phyloP scores from a whole-genome alignment of 2,888 invertebrate genomes.

The Augochlorella aurata region DNA sequence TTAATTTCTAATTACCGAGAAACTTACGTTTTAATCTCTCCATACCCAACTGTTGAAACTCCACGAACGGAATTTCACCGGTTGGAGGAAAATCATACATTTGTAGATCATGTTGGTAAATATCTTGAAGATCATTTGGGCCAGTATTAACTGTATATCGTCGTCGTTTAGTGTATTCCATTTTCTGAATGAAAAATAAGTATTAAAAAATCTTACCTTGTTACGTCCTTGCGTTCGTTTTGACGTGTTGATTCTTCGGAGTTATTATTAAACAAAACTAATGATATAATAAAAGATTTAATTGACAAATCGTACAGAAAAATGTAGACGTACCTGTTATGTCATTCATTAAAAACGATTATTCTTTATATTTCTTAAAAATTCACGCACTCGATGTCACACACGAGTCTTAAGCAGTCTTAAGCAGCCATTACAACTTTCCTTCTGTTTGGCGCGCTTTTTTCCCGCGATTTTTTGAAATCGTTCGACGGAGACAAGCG shows the following conservation, averaged over 20 bases:
- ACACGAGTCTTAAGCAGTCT: background rate
- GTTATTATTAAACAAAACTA: background rate
- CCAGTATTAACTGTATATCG: constrained; percentile 44
- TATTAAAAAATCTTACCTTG: background rate
- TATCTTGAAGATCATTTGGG: constrained; percentile 80
- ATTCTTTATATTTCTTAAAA: background rate
- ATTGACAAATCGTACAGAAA: background rate
- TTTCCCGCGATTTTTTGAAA: constrained; percentile 37
- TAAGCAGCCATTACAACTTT: constrained; percentile 25
- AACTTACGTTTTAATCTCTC: constrained; percentile 83
- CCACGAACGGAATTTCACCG: constrained; percentile 88
- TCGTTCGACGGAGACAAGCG: background rate
- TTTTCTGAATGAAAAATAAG: constrained; percentile 21
- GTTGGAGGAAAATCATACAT: constrained; percentile 91
- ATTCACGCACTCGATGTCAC: background rate
- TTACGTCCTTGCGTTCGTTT: background rate
- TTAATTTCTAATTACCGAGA: background rate
- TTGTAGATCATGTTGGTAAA: constrained; percentile 89
- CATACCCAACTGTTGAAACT: constrained; percentile 93
- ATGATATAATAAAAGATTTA: background rate
- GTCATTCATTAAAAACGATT: background rate
- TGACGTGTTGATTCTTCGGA: background rate
- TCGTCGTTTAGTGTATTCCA: constrained; percentile 59
- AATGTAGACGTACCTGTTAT: background rate
- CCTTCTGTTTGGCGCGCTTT: constrained; percentile 43